Percentiles rank a stretch among this genome's conserved stretches.
Conservation (phyloP, 2,113 vertebrate genomes). For the Bucco capensis region DNA sequence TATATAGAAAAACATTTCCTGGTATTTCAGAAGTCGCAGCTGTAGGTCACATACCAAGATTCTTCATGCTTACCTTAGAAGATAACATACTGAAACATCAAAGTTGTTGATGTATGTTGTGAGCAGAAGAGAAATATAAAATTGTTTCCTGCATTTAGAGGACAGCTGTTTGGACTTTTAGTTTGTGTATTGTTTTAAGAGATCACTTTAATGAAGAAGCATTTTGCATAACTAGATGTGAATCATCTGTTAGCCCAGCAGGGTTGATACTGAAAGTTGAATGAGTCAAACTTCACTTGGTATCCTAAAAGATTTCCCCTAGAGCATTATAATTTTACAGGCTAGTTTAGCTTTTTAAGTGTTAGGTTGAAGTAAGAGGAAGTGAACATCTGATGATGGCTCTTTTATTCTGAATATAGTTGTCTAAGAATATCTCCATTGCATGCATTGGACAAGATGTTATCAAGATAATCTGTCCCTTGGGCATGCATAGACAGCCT, state of each 20-base stretch:
- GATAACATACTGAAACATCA: rapidly evolving
- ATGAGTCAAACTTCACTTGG: neutral
- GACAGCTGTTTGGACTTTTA: neutral
- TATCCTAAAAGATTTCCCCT: neutral
- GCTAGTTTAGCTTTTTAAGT: neutral
- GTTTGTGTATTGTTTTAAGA: neutral
- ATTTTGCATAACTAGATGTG: neutral
- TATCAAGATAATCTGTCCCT: neutral
- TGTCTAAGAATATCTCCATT: neutral
- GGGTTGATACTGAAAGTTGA: neutral
- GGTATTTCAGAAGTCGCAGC: neutral
- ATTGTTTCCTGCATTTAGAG: neutral
- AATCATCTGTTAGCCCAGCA: neutral
- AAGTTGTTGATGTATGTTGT: neutral
- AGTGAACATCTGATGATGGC: neutral
- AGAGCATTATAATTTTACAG: neutral
- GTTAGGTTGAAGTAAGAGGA: neutral
- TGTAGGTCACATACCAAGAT: neutral
- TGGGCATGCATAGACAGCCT: neutral
- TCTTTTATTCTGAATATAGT: neutral
- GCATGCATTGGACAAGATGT: neutral
- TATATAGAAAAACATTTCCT: neutral
- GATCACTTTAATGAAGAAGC: neutral
- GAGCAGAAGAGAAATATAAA: neutral
- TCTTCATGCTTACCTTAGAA: neutral